Conservation (phyloP, 64 coral and sea anemone genomes). For the Actinia tenebrosa region DNA sequence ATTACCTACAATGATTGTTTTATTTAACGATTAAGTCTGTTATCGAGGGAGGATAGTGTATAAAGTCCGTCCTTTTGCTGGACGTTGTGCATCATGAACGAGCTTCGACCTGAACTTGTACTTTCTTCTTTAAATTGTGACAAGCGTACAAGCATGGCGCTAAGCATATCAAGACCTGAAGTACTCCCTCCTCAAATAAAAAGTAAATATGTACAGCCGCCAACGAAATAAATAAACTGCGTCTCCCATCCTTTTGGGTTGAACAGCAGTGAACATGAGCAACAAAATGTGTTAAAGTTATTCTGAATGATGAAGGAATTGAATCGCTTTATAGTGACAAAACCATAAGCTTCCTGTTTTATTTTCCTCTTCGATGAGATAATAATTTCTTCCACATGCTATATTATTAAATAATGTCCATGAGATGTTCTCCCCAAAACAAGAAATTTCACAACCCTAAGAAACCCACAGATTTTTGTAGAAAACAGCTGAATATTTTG, state of each 20-base stretch:
- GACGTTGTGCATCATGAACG: background rate
- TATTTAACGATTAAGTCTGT: background rate
- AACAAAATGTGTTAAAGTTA: background rate
- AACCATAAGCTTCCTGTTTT: background rate
- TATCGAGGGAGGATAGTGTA: background rate
- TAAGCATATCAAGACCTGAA: background rate
- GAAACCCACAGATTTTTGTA: background rate
- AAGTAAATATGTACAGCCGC: constrained; percentile 4
- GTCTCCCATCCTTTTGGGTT: background rate
- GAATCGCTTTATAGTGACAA: background rate
- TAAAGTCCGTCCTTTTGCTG: background rate
- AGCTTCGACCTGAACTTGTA: background rate
- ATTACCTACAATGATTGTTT: background rate
- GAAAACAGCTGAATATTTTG: background rate
- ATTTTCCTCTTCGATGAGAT: background rate
- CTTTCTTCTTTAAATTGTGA: background rate
- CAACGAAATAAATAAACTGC: background rate
- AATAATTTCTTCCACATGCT: background rate
- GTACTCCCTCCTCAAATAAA: background rate
- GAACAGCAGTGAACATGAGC: background rate
- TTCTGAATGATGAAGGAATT: background rate
- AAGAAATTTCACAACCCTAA: background rate
- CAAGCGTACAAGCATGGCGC: background rate
- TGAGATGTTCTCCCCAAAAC: background rate
- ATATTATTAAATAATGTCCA: constrained; percentile 13